Base-by-base conservation (phyloP, 1,140 invertebrate genomes). In the Tetranychus cinnabarinus region DNA sequence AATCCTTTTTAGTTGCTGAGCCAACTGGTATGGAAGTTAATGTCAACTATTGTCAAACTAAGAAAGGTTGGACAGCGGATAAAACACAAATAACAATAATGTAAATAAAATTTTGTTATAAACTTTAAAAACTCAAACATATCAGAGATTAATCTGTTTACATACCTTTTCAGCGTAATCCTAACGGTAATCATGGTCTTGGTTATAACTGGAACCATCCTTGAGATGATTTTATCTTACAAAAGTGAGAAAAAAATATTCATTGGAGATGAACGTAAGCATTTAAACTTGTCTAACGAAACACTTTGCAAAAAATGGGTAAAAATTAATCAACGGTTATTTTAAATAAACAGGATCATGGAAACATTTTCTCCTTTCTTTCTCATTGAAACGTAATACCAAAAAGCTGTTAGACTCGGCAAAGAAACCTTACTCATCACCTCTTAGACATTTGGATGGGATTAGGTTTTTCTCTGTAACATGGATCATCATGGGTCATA, bases 401-500 rank as follows among this genome's bases (percentile, higher is more conserved):
- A 60, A 60, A 50, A 50, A 39, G 23, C 34, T 58, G 13, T 34
- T 60, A 7, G 36, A 33, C 35, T 7, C 46, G 12, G 50, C 15
- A 10, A 54, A 60, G 23, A 52, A 50, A 35, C 33, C 39, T 31
- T 23, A 35, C 13, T 6, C 15, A n/a, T 60, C 59, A 13, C 59
- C 64, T 39, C 23, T 67, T 2, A 58, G 55, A n/a, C 42, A 62
- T 56, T 56, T 68, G 10, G 66, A 68, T 37, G 65, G 67, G 0
- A 61, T 68, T 12, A 60, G 67, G n/a, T 71, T 72, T 46, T 61
- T 73, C 52, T 69, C 69, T 31, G 71, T 74, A 69, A 66, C 65
- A 12, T 75, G 73, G 73, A 71, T 75, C 15, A 71, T 75, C 15
- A 61, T 74, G 5, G 73, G 73, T 7, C 73, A 75, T 61, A 65